phyloP scores from a whole-genome alignment of 2,113 vertebrate genomes.

The Larimichthys crocea region DNA sequence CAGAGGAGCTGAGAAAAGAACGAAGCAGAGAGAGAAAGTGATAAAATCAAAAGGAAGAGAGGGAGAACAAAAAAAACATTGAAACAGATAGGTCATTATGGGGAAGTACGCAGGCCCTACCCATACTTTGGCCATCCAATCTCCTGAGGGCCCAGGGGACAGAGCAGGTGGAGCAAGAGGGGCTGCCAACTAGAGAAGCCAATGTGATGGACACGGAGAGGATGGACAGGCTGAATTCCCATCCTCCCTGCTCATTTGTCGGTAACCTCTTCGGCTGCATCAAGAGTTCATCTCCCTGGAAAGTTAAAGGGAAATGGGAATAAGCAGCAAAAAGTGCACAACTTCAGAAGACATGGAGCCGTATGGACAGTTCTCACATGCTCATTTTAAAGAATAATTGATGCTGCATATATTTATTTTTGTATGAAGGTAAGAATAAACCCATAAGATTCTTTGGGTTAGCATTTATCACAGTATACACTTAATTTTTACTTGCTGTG shows the following conservation, averaged over 20 bases:
- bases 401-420: constrained; percentile 75
- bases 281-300: constrained; percentile 50
- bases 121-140: constrained; percentile 54
- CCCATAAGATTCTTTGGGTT: not conserved
- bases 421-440: constrained; percentile 46
- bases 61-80: constrained; percentile 31
- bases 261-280: constrained; percentile 30
- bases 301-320: constrained; percentile 53
- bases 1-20: constrained; percentile 50
- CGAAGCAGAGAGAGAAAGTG: constrained; percentile 14
- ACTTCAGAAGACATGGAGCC: constrained; percentile 44
- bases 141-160: constrained; percentile 58
- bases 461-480: constrained; percentile 22
- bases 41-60: constrained; percentile 38
- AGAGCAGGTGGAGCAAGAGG: constrained; percentile 37
- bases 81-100: constrained; percentile 61
- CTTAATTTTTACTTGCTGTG: constrained; percentile 38
- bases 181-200: constrained; percentile 51
- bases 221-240: constrained; percentile 62
- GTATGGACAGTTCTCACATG: constrained; percentile 41
- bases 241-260: constrained; percentile 45
- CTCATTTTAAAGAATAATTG: constrained; percentile 53
- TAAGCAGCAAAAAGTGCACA: constrained; percentile 48
- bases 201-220: constrained; percentile 59
- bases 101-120: constrained; percentile 47